Evolutionary conservation across 2,113 vertebrate genomes (phyloP), one percentile per base, ranked within the genome.

Genomic region (Osmerus eperlanus): DNA sequence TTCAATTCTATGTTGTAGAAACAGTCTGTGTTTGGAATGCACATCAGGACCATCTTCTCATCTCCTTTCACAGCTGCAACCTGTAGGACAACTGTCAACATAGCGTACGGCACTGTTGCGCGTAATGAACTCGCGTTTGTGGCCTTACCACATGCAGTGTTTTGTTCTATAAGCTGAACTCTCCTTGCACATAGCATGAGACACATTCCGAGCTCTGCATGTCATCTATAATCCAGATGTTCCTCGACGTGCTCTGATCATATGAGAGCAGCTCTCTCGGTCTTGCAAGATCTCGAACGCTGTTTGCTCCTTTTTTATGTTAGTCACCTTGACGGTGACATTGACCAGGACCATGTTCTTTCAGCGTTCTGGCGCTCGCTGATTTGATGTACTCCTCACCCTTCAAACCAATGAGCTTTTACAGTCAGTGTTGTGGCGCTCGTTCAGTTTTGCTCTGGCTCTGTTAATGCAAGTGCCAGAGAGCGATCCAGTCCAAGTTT

Each of bases 391-490:
- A 47, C 41, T 12, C 9, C 41, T 18, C 55, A 56, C 55, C 55
- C 55, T 56, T 56, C 7, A 56, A 16, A 16, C 55, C n/a, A n/a
- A 56, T 8, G 6, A 19, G 3, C 15, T 11, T 13, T 19, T 52
- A 36, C 36, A 52, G 65, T 36, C n/a, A 4, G 15, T 29, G 11
- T 28, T 12, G 11, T n/a, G 16, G 53, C 8, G 54, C 29, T 28
- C 18, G 18, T 32, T 36, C n/a, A 56, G n/a, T 23, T 21, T 47
- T 29, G 18, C 11, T 32, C 36, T 32, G 28, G 47, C 6, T 54
- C 61, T 32, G 70, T 55, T 55, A 72, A 72, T 72, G 53, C 16
- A 19, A 16, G 56, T 25, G 21, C 71, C 53, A 58, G 62, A 65
- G 11, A 66, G 62, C 28, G 60, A 60, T 58, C 16, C 32, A 29